Base-by-base conservation (phyloP, 2,797 vertebrate genomes). In the Anabacerthia variegaticeps region DNA sequence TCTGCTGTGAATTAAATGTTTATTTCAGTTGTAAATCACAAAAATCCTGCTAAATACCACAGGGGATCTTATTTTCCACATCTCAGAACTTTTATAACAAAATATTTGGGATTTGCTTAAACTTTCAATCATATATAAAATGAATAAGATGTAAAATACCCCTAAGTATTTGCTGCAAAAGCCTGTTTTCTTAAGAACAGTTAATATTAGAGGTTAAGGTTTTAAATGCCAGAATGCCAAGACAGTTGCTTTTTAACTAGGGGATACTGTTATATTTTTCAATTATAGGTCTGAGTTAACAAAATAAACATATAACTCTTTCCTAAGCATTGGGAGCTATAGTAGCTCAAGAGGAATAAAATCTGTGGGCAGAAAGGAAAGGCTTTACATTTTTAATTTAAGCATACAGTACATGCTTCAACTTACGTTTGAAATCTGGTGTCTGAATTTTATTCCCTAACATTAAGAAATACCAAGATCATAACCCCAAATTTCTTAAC, bases 61-160 rank as follows among this genome's bases (percentile, higher is more conserved):
- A 93, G 72, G 79, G 54, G 67, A 92, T 96, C 95, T 96, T 89
- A 73, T 84, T 97, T 97, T 97, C 95, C 91, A 96, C 85, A 95
- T 95, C 43, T 66, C 93, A 95, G 81, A 78, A 95, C 55, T 96
- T 82, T 68, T 94, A 81, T 51, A 94, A 37, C 89, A 89, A 95
- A 96, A 95, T 94, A 97, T 94, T 94, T 97, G 89, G 89, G 79
- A 97, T 95, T 96, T 85, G 93, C 68, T 91, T 95, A 76, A 97
- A 93, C 72, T 95, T 86, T 48, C 86, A 97, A 93, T 94, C 86
- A 92, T 85, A 91, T 30, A 81, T 82, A 95, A 95, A 97, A 49
- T 51, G 84, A 96, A 88, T 97, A 84, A 95, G 75, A 96, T 92
- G 73, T 49, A 92, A 96, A 77, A 96, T 90, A 91, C 43, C 93